Evolutionary conservation across 2,888 invertebrate species (phyloP), one percentile per base, ranked within the genome.

Genomic region (Dynastes tityus): DNA sequence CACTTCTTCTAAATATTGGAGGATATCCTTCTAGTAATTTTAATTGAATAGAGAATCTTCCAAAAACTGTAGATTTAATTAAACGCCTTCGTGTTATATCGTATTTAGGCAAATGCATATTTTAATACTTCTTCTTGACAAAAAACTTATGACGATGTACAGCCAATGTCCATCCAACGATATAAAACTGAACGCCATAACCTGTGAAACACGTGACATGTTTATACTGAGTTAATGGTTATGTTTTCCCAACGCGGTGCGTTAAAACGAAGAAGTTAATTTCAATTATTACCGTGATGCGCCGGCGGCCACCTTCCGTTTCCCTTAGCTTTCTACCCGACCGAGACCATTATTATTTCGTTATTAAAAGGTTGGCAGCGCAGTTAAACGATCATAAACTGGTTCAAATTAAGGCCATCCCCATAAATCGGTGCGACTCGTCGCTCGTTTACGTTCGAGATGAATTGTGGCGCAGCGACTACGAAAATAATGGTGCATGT

Each of bases 401-500:
- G 83, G 82, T 83, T 83, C 83, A 84, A 85, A 87, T 85, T 85
- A 85, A 85, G 85, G 85, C 40, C 83, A 81, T 83, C 79, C 82
- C 83, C 83, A 85, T 86, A 87, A 85, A 86, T 85, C 83, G 45
- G 45, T 8, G 45, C 45, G 45, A 45, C 45, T 11, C 45, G 58
- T 83, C 82, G 81, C 83, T 84, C 84, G 84, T 85, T 85, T 84
- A 85, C 83, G 85, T 84, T 83, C 84, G 83, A 11, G 83, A 84
- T 85, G 85, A 84, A 83, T 84, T 85, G 84, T 85, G 84, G 84
- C 83, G 79, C 80, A 82, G 82, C 82, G 80, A 82, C 82, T 80
- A 84, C 84, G 84, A 83, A 85, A 86, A 86, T 85, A 84, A 85
- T 85, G 84, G 84, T 84, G 84, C 85, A 83, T 85, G 83, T 85